Evolutionary conservation across 2,888 invertebrate species (phyloP).

Genomic region (Abscondita cerata): DNA sequence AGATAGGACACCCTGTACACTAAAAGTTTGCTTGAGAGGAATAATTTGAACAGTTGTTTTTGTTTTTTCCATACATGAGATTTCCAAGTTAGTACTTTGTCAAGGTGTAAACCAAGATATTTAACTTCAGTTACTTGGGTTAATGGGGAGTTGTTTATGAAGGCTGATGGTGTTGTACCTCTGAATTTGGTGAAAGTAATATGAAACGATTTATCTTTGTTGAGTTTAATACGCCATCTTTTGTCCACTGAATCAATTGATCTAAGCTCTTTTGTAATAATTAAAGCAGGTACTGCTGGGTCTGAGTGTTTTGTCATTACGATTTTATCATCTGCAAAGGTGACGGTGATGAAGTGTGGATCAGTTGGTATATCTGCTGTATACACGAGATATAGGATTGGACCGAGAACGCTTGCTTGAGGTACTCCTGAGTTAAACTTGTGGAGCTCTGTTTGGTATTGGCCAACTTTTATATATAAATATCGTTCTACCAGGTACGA

Average conservation of each 20-base stretch:
- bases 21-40: too few species aligned
- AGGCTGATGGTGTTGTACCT: background rate
- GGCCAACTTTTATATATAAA: background rate
- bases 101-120: too few species aligned
- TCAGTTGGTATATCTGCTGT: too few species aligned
- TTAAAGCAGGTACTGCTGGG: too few species aligned
- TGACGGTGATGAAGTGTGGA: background rate
- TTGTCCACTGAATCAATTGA: too few species aligned
- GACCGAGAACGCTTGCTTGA: background rate
- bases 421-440: background rate
- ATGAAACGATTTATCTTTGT: too few species aligned
- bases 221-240: background rate
- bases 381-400: background rate
- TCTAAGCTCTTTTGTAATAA: background rate
- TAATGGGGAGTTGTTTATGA: background rate
- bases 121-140: too few species aligned
- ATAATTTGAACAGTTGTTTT: too few species aligned
- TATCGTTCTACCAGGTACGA: too few species aligned
- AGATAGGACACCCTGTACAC: too few species aligned
- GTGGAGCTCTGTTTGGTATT: background rate
- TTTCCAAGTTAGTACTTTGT: background rate
- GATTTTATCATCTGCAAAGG: background rate
- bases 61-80: background rate
- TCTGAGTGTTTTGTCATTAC: background rate
- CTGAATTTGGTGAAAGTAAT: background rate